Evolutionary conservation across 1,140 invertebrate genomes (phyloP), one percentile per base, ranked within the genome.

Genomic region (Rhyacophila brunnea): DNA sequence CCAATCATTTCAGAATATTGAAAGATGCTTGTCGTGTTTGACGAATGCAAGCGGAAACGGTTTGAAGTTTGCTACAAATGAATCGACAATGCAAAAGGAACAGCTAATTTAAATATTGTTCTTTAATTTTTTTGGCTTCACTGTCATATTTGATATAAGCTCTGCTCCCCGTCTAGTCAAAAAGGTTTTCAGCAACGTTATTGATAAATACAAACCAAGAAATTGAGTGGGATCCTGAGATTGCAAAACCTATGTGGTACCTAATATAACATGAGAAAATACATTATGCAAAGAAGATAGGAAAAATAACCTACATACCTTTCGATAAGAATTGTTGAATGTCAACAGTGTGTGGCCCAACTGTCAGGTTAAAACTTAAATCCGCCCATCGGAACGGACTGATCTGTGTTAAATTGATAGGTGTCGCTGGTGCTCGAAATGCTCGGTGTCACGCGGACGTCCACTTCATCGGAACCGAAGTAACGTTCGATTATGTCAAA

Each of bases 401-500:
- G 85, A 66, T 89, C 85, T 4, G 87, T 71, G 67, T 77, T 82
- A 65, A 93, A 93, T 59, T 88, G 83, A 67, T 86, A 91, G 71
- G 93, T 88, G 69, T 90, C 86, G 53, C 87, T 87, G 63, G 86
- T 83, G 15, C 85, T 81, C 62, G 93, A 88, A 10, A 92, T 86
- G 32, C 82, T 78, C 0, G 94, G 93, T 17, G 89, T 92, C 10
- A 94, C 81, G 54, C 86, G 84, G 44, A 84, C 85, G 20, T 90
- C 84, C 67, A 97, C 95, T 73, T 95, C 91, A 69, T 96, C 93
- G 2, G 87, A 86, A 7, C 91, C 87, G 75, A 98, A 98, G 78
- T 92, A 98, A 73, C 90, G 90, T 73, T 98, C 95, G 66, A 98
- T 98, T 58, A 99, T 93, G 70, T 96, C 91, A 71, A 96, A 96